A percentile compares a stretch with the other conserved stretches of the same genome.
These are phyloP conservation scores for Vanessa tameamea DNA, from an alignment of 1,140 invertebrate species.

Conservation along the genomic window DNA sequence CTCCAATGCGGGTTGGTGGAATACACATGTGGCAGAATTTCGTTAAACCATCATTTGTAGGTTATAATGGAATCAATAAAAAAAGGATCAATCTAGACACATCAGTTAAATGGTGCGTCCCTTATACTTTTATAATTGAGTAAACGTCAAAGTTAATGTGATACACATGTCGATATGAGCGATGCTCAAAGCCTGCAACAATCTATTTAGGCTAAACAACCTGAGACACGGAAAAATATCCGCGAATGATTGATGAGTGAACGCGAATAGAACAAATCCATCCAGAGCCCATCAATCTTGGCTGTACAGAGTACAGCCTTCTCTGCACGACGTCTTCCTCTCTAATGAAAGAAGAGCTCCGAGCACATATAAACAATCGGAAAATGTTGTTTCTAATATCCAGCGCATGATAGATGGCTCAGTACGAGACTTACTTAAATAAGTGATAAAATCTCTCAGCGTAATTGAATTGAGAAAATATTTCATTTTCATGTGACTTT, in stretches of 20 bases:
- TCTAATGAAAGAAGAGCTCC: constrained; percentile 78
- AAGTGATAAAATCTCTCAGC: constrained; percentile 3
- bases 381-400: constrained; percentile 72
- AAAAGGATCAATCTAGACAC: too few species aligned
- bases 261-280: constrained; percentile 79
- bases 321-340: constrained; percentile 66
- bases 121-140: constrained; percentile 30
- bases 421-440: constrained; percentile 3
- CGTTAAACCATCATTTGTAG: too few species aligned
- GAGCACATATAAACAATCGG: constrained; percentile 75
- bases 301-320: constrained; percentile 49
- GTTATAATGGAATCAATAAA: too few species aligned
- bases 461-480: constrained; percentile 9
- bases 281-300: constrained; percentile 76
- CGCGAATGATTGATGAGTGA: constrained; percentile 78
- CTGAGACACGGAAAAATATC: constrained; percentile 79
- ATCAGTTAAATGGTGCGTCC: constrained; percentile 16
- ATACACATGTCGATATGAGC: constrained; percentile 68
- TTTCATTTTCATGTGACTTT: neutral
- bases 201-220: constrained; percentile 79
- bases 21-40: too few species aligned
- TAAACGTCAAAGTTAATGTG: constrained; percentile 59
- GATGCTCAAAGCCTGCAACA: constrained; percentile 67
- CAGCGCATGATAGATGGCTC: constrained; percentile 62
- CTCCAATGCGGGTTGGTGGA: too few species aligned